Conservation (phyloP, 1,140 invertebrate species). For the Marisa cornuarietis region DNA sequence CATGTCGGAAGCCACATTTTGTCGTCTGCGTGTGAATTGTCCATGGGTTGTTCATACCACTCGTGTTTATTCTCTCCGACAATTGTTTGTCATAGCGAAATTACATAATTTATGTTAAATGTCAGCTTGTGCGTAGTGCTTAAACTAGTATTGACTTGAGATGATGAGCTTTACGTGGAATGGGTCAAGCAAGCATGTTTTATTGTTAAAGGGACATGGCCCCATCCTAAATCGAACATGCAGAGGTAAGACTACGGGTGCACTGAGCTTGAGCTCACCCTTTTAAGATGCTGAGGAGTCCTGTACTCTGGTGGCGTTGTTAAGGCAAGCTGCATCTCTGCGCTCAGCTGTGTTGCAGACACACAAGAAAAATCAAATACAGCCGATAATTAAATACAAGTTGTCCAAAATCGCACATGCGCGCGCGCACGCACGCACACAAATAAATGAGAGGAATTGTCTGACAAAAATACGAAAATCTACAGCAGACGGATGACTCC, state of each 20-base stretch:
- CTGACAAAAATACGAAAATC: not conserved
- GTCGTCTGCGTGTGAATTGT: too few relatives aligned
- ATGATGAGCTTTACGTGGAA: not conserved
- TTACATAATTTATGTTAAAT: too few relatives aligned
- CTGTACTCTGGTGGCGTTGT: constrained; percentile 44
- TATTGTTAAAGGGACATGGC: not conserved
- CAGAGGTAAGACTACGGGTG: too few relatives aligned
- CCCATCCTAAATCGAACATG: too few relatives aligned
- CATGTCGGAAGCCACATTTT: too few relatives aligned
- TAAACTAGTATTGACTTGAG: not conserved
- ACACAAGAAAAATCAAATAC: not conserved
- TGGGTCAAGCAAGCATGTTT: not conserved
- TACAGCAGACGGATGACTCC: too few relatives aligned
- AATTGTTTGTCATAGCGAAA: too few relatives aligned
- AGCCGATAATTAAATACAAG: too few relatives aligned
- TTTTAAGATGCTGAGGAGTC: constrained; percentile 45
- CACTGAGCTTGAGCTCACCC: constrained; percentile 30
- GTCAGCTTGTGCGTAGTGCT: not conserved
- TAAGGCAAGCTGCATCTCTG: constrained; percentile 47
- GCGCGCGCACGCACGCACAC: not conserved
- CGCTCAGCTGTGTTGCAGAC: constrained; percentile 38
- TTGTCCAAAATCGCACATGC: too few relatives aligned
- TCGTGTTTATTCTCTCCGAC: too few relatives aligned
- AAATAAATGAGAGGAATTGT: not conserved
- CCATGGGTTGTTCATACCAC: too few relatives aligned